phyloP scores from a whole-genome alignment of 2,113 vertebrate species.

The Lophotis ruficrista region DNA sequence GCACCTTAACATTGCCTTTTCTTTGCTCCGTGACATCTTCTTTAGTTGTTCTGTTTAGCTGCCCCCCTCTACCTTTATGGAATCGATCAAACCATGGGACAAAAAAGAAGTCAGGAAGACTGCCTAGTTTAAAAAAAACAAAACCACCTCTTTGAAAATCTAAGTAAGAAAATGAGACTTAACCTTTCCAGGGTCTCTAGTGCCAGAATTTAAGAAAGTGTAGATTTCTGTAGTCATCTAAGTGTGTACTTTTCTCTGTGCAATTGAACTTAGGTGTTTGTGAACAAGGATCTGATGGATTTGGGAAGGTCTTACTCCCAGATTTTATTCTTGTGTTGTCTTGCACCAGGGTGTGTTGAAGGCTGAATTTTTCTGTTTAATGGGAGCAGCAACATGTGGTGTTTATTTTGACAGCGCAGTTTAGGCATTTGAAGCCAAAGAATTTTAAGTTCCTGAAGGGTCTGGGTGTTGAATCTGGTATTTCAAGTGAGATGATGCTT shows the following conservation, averaged over 20 bases:
- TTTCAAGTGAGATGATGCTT: not conserved
- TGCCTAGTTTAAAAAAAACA: not conserved
- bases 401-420: not conserved
- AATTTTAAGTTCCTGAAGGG: not conserved
- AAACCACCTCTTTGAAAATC: not conserved
- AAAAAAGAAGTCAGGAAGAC: not conserved
- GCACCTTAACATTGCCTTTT: not conserved
- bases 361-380: not conserved
- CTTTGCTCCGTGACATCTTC: not conserved
- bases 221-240: not conserved
- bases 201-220: not conserved
- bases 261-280: rapidly evolving
- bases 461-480: not conserved
- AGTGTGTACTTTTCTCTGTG: not conserved
- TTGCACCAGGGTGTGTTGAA: not conserved
- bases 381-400: not conserved
- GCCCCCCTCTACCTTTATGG: not conserved
- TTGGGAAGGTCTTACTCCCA: not conserved
- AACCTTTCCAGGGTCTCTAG: not conserved
- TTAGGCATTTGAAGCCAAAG: not conserved
- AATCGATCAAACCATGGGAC: rapidly evolving
- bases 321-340: not conserved
- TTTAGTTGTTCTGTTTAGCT: not conserved
- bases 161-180: not conserved
- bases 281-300: not conserved